These are phyloP conservation scores for Cataglyphis hispanica DNA, from an alignment of 1,140 invertebrate genomes.

Conservation along the genomic window DNA sequence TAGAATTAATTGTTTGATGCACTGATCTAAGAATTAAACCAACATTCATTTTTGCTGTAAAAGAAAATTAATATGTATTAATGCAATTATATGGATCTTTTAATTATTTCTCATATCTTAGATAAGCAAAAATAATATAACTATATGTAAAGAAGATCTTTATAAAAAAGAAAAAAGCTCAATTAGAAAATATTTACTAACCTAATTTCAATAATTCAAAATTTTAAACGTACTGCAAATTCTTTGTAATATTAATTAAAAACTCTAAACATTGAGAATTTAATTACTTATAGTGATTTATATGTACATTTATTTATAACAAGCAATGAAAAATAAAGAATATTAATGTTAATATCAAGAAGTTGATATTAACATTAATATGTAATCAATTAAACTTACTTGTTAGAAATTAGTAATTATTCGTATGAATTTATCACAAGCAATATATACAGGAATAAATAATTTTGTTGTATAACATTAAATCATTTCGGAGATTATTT, in stretches of 20 bases:
- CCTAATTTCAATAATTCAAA: not conserved
- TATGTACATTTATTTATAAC: not conserved
- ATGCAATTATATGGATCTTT: not conserved
- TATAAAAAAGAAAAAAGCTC: not conserved
- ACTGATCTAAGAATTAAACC: slow-evolving; percentile 25
- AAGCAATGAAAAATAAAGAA: too few relatives aligned
- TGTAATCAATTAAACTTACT: not conserved
- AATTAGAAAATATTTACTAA: not conserved
- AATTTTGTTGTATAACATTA: not conserved
- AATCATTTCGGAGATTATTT: not conserved
- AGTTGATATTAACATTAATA: not conserved
- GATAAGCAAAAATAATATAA: slow-evolving; percentile 11
- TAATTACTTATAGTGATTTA: not conserved
- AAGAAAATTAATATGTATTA: slow-evolving; percentile 1
- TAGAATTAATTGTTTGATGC: slow-evolving; percentile 12
- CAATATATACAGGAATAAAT: not conserved
- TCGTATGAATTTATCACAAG: not conserved
- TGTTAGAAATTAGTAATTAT: not conserved
- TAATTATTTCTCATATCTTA: not conserved
- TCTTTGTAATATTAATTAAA: not conserved
- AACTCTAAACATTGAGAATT: not conserved
- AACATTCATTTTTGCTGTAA: slow-evolving; percentile 56
- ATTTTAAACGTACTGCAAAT: not conserved
- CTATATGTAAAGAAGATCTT: not conserved
- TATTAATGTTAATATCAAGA: too few relatives aligned